These are phyloP conservation scores for Epizoanthus illoricatus DNA, from an alignment of 92 coral and sea anemone genomes.

Conservation along the genomic window DNA sequence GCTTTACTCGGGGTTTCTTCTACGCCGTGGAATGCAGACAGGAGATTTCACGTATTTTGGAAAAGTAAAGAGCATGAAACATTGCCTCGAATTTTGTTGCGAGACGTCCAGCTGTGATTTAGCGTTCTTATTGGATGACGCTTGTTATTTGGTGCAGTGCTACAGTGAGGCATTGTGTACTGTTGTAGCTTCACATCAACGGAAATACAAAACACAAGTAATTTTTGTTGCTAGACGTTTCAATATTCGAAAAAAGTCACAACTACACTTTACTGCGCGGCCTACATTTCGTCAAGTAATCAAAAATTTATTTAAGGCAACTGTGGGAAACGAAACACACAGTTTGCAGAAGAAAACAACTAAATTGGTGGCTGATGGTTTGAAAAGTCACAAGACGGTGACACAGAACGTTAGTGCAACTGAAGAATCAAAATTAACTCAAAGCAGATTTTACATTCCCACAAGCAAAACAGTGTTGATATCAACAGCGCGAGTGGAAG, in stretches of 20 bases:
- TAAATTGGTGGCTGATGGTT: neutral
- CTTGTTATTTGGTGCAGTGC: constrained; percentile 79
- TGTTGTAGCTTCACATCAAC: constrained; percentile 54
- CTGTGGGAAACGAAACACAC: neutral
- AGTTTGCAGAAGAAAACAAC: neutral
- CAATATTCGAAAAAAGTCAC: constrained; percentile 39
- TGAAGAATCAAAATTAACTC: neutral
- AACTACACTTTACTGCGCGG: neutral
- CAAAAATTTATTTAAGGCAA: neutral
- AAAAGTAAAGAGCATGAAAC: constrained; percentile 48
- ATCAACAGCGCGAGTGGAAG: neutral
- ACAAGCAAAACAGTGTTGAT: neutral
- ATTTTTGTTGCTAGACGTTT: constrained; percentile 61
- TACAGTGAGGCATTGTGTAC: constrained; percentile 55
- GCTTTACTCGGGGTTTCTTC: constrained; percentile 40
- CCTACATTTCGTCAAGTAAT: constrained; percentile 1
- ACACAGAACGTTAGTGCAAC: neutral
- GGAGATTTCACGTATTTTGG: constrained; percentile 77
- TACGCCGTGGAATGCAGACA: constrained; percentile 64
- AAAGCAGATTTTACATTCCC: neutral
- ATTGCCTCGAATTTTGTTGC: constrained; percentile 76
- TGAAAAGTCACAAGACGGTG: neutral
- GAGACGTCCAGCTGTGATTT: constrained; percentile 68
- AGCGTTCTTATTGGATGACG: constrained; percentile 73
- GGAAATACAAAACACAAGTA: constrained; percentile 56